Evolutionary conservation across 2,113 vertebrate species (phyloP).

Genomic region (Marmota flaviventris): DNA sequence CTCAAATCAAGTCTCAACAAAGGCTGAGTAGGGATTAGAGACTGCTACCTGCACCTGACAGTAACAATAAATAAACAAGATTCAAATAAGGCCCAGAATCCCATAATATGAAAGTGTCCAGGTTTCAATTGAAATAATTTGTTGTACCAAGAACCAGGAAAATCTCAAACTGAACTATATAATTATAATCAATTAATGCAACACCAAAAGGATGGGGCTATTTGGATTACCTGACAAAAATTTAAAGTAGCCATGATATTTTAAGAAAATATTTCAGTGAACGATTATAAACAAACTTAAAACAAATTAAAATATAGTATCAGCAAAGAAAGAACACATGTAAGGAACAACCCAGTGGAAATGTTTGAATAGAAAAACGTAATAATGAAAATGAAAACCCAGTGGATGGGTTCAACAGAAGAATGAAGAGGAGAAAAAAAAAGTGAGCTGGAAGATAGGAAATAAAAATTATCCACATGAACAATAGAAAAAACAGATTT

Average conservation of each 20-base stretch:
- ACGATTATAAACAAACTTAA: neutral
- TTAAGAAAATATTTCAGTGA: neutral
- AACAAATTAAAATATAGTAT: neutral
- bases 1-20: neutral
- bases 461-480: neutral
- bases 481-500: conserved; percentile 10
- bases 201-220: neutral
- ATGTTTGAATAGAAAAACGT: neutral
- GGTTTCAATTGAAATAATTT: neutral
- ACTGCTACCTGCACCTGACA: neutral
- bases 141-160: neutral
- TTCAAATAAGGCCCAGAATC: neutral
- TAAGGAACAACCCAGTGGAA: neutral
- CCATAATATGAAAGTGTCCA: neutral
- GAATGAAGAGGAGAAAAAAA: neutral
- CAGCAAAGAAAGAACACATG: neutral
- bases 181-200: neutral
- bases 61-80: neutral
- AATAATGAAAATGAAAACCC: neutral
- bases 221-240: neutral
- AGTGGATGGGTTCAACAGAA: neutral
- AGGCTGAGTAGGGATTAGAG: neutral
- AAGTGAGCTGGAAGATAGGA: neutral
- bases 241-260: neutral
- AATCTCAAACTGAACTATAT: neutral